Evolutionary conservation across 2,888 invertebrate species (phyloP).

Genomic region (Harpalus rufipes): DNA sequence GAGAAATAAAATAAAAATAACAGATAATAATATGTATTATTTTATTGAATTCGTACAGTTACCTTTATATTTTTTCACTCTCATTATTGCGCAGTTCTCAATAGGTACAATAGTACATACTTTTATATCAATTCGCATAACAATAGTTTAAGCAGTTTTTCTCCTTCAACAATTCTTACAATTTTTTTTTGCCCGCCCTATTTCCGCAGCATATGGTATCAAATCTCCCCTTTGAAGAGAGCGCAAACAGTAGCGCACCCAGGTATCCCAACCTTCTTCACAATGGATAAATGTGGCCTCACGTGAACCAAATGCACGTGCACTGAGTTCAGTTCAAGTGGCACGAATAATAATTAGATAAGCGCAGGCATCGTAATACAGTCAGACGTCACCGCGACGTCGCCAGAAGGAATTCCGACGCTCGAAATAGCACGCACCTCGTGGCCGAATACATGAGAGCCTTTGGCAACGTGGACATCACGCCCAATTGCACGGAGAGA

Average conservation of each 20-base stretch:
- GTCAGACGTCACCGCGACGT: conserved; percentile 51
- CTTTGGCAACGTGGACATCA: conserved; percentile 32
- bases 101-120: too few species aligned
- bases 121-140: too few species aligned
- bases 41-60: too few species aligned
- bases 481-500: too few species aligned
- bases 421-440: conserved; percentile 48
- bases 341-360: conserved; percentile 57
- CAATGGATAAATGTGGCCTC: conserved; percentile 6
- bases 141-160: too few species aligned
- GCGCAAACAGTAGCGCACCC: neutral
- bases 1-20: too few species aligned
- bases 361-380: conserved; percentile 43
- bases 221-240: neutral
- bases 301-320: conserved; percentile 42
- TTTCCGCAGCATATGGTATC: conserved; percentile 27
- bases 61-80: too few species aligned
- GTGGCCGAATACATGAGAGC: conserved; percentile 37
- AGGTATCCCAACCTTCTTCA: neutral
- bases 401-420: conserved; percentile 42
- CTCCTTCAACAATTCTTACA: neutral
- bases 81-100: too few species aligned
- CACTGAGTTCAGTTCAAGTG: conserved; percentile 18
- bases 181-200: neutral
- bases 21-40: too few species aligned